Evolutionary conservation across 2,113 vertebrate species (phyloP).

Genomic region (Nothocercus julius): DNA sequence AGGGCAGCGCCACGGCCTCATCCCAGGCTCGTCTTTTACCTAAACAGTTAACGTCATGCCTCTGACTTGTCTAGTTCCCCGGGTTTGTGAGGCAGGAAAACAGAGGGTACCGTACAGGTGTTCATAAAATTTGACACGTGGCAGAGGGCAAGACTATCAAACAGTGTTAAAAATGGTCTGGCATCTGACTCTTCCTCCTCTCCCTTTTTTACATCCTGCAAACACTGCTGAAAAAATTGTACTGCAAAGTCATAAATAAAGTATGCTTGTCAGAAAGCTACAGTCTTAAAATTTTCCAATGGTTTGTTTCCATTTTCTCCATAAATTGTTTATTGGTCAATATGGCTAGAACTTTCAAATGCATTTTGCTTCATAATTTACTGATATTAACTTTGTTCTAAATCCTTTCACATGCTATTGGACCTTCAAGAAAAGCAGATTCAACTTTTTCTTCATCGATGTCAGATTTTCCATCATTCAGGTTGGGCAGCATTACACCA

Average conservation of each 20-base stretch:
- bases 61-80: neutral
- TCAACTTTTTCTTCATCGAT: neutral
- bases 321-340: slow-evolving; percentile 80
- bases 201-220: neutral
- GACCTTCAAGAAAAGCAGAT: neutral
- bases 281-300: slow-evolving; percentile 70
- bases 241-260: slow-evolving; percentile 77
- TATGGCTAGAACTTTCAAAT: slow-evolving; percentile 69
- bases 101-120: neutral
- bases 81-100: neutral
- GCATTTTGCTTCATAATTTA: slow-evolving; percentile 37
- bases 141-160: neutral
- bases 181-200: neutral
- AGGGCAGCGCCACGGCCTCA: fast-evolving
- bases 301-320: slow-evolving; percentile 66
- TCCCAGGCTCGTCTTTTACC: neutral
- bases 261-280: slow-evolving; percentile 74
- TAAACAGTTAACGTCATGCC: neutral
- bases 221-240: slow-evolving; percentile 51
- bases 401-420: neutral
- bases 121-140: neutral
- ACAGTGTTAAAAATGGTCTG: neutral
- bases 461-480: neutral
- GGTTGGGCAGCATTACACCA: neutral
- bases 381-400: slow-evolving; percentile 24